These are phyloP conservation scores for Neotoma lepida DNA, from an alignment of 2,113 vertebrate species.

Conservation along the genomic window DNA sequence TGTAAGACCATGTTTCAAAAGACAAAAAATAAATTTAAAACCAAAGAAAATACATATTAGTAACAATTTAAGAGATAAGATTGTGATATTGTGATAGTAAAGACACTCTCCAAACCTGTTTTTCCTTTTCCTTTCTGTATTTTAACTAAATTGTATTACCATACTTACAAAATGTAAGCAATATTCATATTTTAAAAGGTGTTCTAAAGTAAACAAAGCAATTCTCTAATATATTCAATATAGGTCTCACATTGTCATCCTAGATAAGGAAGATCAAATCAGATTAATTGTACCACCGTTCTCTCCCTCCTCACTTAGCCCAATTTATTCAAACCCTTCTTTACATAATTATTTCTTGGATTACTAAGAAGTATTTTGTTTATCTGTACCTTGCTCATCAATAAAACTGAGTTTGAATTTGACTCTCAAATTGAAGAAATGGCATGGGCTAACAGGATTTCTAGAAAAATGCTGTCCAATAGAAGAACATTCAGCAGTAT, in stretches of 20 bases:
- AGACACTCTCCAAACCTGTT: constrained; percentile 22
- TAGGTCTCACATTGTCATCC: background rate
- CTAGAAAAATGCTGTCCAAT: background rate
- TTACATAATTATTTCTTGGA: constrained; percentile 19
- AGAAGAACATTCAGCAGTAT: constrained; percentile 1
- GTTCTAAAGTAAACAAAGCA: background rate
- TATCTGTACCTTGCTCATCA: background rate
- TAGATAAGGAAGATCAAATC: constrained; percentile 27
- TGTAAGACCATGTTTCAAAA: background rate
- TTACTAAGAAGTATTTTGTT: background rate
- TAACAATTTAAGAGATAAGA: constrained; percentile 23
- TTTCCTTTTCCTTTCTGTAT: background rate
- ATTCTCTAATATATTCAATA: background rate
- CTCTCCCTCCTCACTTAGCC: background rate
- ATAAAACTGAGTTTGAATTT: constrained; percentile 27
- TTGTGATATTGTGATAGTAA: background rate
- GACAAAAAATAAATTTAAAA: background rate
- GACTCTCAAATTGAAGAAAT: constrained; percentile 9
- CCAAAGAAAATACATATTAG: background rate
- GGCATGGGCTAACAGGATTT: background rate
- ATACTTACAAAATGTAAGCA: constrained; percentile 8
- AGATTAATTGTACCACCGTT: background rate
- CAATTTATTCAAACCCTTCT: background rate
- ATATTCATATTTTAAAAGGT: background rate
- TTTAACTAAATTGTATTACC: constrained; percentile 18